phyloP scores from a whole-genome alignment of 1,140 invertebrate genomes.

The Drosophila ercepeae region DNA sequence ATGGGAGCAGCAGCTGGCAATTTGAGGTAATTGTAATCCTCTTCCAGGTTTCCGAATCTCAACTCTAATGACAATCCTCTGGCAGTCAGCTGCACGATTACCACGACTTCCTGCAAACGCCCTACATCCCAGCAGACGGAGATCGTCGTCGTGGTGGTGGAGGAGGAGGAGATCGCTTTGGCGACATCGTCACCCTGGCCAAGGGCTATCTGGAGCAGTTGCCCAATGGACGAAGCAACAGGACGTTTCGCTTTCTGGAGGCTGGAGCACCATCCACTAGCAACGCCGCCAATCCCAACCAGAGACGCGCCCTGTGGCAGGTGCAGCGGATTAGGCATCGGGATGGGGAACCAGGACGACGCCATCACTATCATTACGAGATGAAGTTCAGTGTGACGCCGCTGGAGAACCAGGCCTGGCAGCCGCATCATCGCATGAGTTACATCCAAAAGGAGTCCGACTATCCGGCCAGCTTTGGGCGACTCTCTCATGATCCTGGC shows the following conservation, averaged over 20 bases:
- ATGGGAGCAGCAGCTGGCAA: constrained; percentile 80
- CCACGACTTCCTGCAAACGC: constrained; percentile 83
- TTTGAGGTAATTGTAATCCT: no score
- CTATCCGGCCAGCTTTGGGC: constrained; percentile 74
- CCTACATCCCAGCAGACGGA: constrained; percentile 83
- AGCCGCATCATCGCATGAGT: constrained; percentile 45
- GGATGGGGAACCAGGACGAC: constrained; percentile 78
- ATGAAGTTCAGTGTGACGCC: constrained; percentile 87
- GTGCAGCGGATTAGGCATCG: constrained; percentile 87
- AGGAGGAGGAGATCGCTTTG: constrained; percentile 83
- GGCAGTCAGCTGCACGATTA: constrained; percentile 77
- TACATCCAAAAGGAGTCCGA: constrained; percentile 79
- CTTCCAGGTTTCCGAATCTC: no score
- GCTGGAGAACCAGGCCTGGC: constrained; percentile 28
- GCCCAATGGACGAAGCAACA: constrained; percentile 48
- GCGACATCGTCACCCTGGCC: constrained; percentile 87
- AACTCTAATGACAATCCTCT: no score
- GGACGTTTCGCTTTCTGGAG: constrained; percentile 86
- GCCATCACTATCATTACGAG: constrained; percentile 85
- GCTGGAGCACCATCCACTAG: constrained; percentile 30
- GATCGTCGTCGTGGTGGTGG: neutral
- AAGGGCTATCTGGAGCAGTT: constrained; percentile 85
- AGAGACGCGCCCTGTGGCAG: constrained; percentile 86
- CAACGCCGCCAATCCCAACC: constrained; percentile 60
- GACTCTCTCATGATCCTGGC: constrained; percentile 44